phyloP scores from a whole-genome alignment of 2,113 vertebrate genomes.

The Thalassoma bifasciatum region DNA sequence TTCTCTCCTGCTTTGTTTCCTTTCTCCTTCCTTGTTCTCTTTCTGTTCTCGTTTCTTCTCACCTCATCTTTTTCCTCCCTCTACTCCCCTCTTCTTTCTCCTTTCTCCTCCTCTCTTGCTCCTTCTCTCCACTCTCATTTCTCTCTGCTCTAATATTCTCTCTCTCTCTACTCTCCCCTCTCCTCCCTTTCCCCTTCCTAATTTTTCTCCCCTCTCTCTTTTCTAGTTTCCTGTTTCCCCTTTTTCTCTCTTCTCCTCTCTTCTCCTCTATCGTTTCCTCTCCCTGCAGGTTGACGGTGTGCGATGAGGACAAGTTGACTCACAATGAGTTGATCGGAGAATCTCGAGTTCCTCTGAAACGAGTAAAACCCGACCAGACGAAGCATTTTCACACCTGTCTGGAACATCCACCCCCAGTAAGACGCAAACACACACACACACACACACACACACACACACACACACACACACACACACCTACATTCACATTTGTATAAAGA shows the following conservation, averaged over 20 bases:
- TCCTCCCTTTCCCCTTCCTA: too few species aligned
- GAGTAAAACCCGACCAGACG: slow-evolving; percentile 85
- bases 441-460: slow-evolving; percentile 5
- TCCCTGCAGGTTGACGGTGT: slow-evolving; percentile 86
- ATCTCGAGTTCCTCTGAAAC: slow-evolving; percentile 86
- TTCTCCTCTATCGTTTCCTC: not conserved
- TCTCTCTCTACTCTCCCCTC: too few species aligned
- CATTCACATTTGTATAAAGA: too few species aligned
- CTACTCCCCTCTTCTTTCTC: too few species aligned
- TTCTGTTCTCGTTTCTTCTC: not conserved
- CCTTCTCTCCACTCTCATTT: not conserved
- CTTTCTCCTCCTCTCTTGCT: not conserved
- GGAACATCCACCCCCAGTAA: slow-evolving; percentile 87
- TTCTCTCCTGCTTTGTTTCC: too few species aligned
- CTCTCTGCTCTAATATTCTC: too few species aligned
- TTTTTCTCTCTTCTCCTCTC: too few species aligned
- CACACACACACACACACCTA: not conserved
- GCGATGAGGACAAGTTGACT: slow-evolving; percentile 91
- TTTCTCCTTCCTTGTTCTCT: not conserved
- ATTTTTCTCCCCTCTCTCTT: too few species aligned
- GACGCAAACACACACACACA: too few species aligned
- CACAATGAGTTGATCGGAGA: slow-evolving; percentile 93
- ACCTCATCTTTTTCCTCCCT: not conserved
- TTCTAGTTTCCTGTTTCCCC: too few species aligned
- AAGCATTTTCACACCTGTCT: slow-evolving; percentile 90